These are phyloP conservation scores for Andrena trimmerana DNA, from an alignment of 2,888 invertebrate genomes.

Conservation along the genomic window DNA sequence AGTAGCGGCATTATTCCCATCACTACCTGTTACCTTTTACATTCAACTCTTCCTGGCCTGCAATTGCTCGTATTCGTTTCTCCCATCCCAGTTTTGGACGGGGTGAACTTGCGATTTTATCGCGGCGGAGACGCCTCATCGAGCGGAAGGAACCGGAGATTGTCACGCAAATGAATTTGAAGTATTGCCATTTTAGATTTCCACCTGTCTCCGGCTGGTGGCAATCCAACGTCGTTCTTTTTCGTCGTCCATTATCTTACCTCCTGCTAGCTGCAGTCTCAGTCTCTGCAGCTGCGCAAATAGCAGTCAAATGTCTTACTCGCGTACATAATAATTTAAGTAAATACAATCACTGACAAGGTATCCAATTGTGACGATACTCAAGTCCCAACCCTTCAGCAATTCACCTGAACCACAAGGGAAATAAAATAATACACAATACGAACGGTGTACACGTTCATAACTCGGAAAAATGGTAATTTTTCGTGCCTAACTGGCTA, in stretches of 20 bases:
- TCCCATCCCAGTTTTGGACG: slow-evolving; percentile 24
- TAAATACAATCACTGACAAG: too few relatives aligned
- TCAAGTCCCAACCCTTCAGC: too few relatives aligned
- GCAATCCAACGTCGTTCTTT: slow-evolving; percentile 59
- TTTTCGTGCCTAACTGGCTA: background rate
- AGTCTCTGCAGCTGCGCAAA: too few relatives aligned
- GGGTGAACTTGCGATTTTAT: slow-evolving; percentile 70
- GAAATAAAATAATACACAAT: background rate
- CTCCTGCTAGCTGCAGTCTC: slow-evolving; percentile 8
- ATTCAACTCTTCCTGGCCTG: background rate
- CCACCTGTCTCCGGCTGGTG: slow-evolving; percentile 62
- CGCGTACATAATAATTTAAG: too few relatives aligned
- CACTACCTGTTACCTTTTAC: background rate
- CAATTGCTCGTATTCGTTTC: slow-evolving; percentile 36
- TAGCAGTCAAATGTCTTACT: too few relatives aligned
- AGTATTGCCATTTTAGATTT: slow-evolving; percentile 76
- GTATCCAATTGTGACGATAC: too few relatives aligned
- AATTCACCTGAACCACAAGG: too few relatives aligned
- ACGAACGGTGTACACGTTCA: background rate
- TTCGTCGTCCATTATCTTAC: slow-evolving; percentile 69
- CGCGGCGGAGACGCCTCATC: slow-evolving; percentile 50
- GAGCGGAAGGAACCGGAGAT: slow-evolving; percentile 73
- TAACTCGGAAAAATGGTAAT: background rate
- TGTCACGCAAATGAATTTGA: slow-evolving; percentile 77
- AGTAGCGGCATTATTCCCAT: too few relatives aligned